These are phyloP conservation scores for Podotricha telesiphe DNA, from an alignment of 2,888 invertebrate species.

Conservation along the genomic window DNA sequence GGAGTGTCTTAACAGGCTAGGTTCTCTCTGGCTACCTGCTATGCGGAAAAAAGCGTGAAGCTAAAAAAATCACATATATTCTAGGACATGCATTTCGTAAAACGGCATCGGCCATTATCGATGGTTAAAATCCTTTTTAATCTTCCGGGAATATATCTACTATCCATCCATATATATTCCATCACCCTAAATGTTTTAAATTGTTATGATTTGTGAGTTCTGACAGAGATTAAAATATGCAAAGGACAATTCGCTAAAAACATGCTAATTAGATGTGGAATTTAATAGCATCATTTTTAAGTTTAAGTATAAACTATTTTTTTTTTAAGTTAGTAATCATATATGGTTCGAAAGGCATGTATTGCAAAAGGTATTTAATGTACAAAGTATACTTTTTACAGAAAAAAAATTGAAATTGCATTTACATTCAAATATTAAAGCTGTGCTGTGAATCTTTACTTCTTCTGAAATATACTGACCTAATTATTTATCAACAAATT, in stretches of 20 bases:
- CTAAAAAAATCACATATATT: too few species aligned
- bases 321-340: background rate
- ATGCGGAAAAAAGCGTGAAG: too few species aligned
- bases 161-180: too few species aligned
- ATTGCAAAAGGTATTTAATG: background rate
- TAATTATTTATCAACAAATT: background rate
- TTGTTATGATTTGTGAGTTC: background rate
- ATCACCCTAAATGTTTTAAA: constrained; percentile 6
- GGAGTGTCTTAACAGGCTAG: too few species aligned
- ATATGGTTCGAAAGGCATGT: background rate
- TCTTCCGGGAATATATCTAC: background rate
- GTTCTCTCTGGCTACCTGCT: too few species aligned
- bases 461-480: too few species aligned
- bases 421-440: too few species aligned
- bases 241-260: background rate
- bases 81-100: too few species aligned
- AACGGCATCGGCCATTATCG: too few species aligned
- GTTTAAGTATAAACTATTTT: background rate
- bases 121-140: background rate
- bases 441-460: too few species aligned
- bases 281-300: background rate
- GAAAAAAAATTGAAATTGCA: too few species aligned
- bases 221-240: background rate
- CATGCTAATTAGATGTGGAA: background rate
- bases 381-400: background rate